A percentile compares a stretch with the other conserved stretches of the same genome.
phyloP scores from a whole-genome alignment of 2,113 vertebrate species.

The Pluvianellus socialis region DNA sequence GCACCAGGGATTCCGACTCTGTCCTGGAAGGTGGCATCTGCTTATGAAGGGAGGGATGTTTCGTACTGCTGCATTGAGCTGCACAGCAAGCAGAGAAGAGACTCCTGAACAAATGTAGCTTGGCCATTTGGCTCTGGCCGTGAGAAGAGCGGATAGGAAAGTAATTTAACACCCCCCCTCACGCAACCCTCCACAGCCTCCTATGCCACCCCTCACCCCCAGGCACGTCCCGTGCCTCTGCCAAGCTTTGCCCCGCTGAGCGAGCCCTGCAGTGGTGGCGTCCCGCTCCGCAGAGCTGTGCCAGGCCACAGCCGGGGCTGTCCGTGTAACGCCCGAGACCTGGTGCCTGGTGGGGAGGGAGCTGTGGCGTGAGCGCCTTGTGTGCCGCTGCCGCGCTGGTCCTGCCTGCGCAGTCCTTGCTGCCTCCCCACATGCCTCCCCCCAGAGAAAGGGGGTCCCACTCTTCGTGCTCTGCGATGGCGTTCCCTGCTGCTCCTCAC shows the following conservation, averaged over 20 bases:
- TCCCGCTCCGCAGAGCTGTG: neutral
- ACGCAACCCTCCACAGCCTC: neutral
- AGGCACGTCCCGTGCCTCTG: neutral
- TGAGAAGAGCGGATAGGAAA: neutral
- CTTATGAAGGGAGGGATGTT: neutral
- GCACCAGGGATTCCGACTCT: neutral
- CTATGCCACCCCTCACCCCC: neutral
- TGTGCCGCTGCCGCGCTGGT: neutral
- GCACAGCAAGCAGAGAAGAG: neutral
- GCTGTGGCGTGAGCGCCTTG: neutral
- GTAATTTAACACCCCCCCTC: neutral
- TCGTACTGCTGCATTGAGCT: neutral
- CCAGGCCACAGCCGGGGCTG: neutral
- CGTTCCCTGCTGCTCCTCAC: neutral
- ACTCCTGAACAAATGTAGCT: neutral
- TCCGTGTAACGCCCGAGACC: neutral
- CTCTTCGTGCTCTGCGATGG: neutral
- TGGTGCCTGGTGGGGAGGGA: neutral
- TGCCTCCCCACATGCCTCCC: conserved; percentile 6
- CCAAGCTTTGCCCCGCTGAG: neutral
- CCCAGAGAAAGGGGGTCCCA: neutral
- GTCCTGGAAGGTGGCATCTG: neutral
- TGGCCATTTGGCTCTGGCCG: neutral
- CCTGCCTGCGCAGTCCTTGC: conserved; percentile 28
- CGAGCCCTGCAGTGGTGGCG: neutral